Evolutionary conservation across 1,140 invertebrate genomes (phyloP).

Genomic region (Amphibalanus amphitrite): DNA sequence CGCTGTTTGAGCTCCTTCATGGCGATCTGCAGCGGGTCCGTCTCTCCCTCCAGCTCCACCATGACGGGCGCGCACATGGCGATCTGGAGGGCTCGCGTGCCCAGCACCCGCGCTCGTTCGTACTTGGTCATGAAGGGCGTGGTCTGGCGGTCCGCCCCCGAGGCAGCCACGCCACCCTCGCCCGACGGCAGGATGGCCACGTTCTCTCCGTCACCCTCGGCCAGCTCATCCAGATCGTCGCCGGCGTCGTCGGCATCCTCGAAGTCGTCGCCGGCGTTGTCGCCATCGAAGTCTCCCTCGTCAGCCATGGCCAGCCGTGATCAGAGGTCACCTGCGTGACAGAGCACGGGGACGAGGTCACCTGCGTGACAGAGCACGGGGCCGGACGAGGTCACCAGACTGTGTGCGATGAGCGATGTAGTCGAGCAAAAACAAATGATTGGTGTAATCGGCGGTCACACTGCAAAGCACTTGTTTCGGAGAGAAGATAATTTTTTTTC

Average conservation of each 20-base stretch:
- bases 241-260: constrained; percentile 12
- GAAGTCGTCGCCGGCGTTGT: constrained; percentile 12
- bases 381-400: too few species aligned
- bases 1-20: constrained; percentile 97
- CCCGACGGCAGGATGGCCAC: constrained; percentile 9
- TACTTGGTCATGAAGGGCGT: constrained; percentile 90
- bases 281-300: constrained; percentile 10
- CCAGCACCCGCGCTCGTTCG: constrained; percentile 79
- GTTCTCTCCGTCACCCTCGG: constrained; percentile 8
- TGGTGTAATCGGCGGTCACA: too few species aligned
- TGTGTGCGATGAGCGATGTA: too few species aligned
- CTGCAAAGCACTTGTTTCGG: too few species aligned
- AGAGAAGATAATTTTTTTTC: too few species aligned
- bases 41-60: constrained; percentile 98
- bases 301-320: not conserved
- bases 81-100: constrained; percentile 94
- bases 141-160: constrained; percentile 31
- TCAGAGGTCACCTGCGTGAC: not conserved
- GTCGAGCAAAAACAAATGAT: too few species aligned
- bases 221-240: constrained; percentile 8
- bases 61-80: constrained; percentile 99
- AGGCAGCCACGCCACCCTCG: constrained; percentile 3
- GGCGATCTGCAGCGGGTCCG: constrained; percentile 94
- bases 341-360: not conserved
- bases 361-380: not conserved